Conservation (phyloP, 2,888 invertebrate species). For the Adineta ricciae region DNA sequence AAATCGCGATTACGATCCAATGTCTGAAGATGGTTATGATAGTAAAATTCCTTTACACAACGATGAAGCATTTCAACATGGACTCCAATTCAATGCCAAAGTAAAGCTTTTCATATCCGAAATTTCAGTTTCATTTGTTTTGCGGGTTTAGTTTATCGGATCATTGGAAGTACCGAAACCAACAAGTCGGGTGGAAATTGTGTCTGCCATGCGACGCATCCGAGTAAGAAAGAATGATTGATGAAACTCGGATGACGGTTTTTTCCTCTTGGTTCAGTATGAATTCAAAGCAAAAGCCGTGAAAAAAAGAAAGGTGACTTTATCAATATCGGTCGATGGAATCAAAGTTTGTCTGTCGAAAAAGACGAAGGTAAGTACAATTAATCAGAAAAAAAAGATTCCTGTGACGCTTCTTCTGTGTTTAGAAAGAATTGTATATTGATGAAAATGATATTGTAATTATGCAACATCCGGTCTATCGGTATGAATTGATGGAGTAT, state of each 20-base stretch:
- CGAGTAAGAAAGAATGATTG: constrained; percentile 62
- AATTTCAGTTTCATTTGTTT: constrained; percentile 27
- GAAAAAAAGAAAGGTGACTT: constrained; percentile 89
- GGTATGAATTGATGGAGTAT: constrained; percentile 39
- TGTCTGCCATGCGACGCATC: constrained; percentile 94
- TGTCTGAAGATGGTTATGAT: constrained; percentile 19
- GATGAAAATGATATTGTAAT: constrained; percentile 51
- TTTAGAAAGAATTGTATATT: constrained; percentile 61
- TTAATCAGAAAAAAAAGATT: no score
- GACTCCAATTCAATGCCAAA: constrained; percentile 93
- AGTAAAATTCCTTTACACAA: constrained; percentile 78
- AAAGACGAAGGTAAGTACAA: not conserved
- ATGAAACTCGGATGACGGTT: not conserved
- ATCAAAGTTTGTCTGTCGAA: constrained; percentile 64
- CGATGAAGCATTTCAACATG: constrained; percentile 90
- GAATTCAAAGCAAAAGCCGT: constrained; percentile 95
- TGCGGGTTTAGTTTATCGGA: constrained; percentile 81
- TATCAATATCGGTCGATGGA: constrained; percentile 87
- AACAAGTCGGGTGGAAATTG: constrained; percentile 89
- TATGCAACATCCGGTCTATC: constrained; percentile 66
- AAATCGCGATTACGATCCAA: not conserved
- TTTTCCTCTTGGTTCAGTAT: constrained; percentile 60
- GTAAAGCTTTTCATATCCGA: constrained; percentile 55
- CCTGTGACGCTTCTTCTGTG: no score
- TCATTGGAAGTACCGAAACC: constrained; percentile 92